Conservation (phyloP, 2,797 vertebrate species). For the Sylvilagus floridanus region DNA sequence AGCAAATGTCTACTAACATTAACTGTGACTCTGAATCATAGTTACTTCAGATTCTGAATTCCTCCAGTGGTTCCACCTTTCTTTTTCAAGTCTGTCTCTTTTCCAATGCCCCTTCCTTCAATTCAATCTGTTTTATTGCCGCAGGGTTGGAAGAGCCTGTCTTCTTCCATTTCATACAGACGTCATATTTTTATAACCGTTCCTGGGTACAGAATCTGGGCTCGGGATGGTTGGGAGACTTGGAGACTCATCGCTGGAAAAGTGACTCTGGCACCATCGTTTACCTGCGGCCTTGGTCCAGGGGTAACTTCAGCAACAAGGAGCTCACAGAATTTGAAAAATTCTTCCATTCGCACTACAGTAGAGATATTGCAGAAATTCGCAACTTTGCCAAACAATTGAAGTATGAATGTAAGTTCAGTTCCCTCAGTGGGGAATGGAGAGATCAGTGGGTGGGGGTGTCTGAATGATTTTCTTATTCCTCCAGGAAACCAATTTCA, state of each 20-base stretch:
- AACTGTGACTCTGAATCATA: neutral
- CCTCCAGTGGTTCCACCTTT: neutral
- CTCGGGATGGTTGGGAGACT: constrained; percentile 34
- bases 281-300: constrained; percentile 9
- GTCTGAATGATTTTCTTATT: neutral
- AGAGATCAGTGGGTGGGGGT: accelerated
- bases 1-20: neutral
- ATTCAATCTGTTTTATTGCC: neutral
- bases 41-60: too few relatives aligned
- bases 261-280: neutral
- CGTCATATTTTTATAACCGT: neutral
- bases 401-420: neutral
- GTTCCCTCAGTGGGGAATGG: accelerated
- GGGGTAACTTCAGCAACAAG: neutral
- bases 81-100: neutral
- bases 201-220: neutral
- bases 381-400: accelerated
- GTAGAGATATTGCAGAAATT: accelerated
- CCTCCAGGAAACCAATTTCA: neutral
- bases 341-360: accelerated
- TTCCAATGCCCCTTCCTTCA: neutral
- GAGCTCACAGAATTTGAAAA: neutral
- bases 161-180: neutral
- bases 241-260: neutral
- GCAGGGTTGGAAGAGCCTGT: neutral